Evolutionary conservation across 2,113 vertebrate genomes (phyloP), one percentile per base, ranked within the genome.

Genomic region (Sinosuthora webbiana): DNA sequence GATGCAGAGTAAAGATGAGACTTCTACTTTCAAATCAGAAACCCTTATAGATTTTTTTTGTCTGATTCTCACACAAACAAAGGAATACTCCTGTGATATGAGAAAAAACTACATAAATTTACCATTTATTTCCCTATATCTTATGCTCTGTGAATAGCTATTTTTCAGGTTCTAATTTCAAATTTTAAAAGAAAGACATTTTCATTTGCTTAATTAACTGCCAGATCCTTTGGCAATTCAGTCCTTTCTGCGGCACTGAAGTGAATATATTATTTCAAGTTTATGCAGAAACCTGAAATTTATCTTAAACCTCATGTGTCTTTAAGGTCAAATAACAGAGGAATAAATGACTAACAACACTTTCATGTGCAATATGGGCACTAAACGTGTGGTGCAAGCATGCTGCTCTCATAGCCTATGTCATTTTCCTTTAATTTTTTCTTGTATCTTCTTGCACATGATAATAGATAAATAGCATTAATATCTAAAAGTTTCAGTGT

Each of bases 401-500:
- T 68, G 55, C 18, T n/a, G 13, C 52, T 92, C 44, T 63, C 45
- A 45, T n/a, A 49, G 70, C 69, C 91, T 70, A 73, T 83, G 33
- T 71, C 47, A 91, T 89, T 96, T 96, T 76, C 80, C 82, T 90
- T 95, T 60, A 64, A 73, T 95, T 95, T 71, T 71, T 90, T 64
- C 79, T 49, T 42, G 2, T 45, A 53, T 57, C 20, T 60, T 89
- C 74, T 90, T 91, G 83, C 27, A 80, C 2, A 70, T 76, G 68
- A 94, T 28, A 95, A 74, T 55, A 95, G 80, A 95, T 87, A 96
- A 97, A 96, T 33, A 95, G 68, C 79, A 96, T 84, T 82, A 42
- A 19, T 82, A 90, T 80, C 25, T 60, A 63, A 24, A 90, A 93
- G 83, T 92, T 96, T 91, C 80, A 92, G 89, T 28, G 28, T 44